Conservation (phyloP, 2,113 vertebrate species). For the Anarhynchus alexandrinus region DNA sequence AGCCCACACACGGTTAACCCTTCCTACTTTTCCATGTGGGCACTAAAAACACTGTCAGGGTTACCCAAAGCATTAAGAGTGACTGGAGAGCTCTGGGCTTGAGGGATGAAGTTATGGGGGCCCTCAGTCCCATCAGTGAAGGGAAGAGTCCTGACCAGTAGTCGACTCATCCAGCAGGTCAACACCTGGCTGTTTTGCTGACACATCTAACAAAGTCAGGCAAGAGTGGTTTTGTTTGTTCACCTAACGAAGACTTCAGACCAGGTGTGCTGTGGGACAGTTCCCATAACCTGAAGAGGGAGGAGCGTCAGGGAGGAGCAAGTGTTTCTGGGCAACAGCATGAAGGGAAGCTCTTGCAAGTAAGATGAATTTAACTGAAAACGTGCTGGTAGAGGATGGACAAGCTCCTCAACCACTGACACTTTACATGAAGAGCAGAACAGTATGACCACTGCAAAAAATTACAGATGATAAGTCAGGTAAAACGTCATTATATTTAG, state of each 20-base stretch:
- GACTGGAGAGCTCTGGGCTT: neutral
- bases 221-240: neutral
- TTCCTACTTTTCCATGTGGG: neutral
- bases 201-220: neutral
- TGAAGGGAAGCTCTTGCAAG: neutral
- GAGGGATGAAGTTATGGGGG: neutral
- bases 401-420: neutral
- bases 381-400: neutral
- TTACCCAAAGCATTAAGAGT: neutral
- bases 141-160: neutral
- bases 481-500: neutral
- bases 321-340: neutral
- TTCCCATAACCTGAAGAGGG: neutral
- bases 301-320: neutral
- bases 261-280: neutral
- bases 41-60: neutral
- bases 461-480: neutral
- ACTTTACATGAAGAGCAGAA: neutral
- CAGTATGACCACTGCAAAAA: neutral
- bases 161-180: neutral
- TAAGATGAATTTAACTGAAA: neutral
- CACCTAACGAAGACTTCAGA: neutral
- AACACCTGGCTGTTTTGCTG: neutral
- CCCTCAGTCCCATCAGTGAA: accelerated
- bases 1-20: neutral